These are phyloP conservation scores for Toxostoma redivivum DNA, from an alignment of 2,113 vertebrate species.

Conservation along the genomic window DNA sequence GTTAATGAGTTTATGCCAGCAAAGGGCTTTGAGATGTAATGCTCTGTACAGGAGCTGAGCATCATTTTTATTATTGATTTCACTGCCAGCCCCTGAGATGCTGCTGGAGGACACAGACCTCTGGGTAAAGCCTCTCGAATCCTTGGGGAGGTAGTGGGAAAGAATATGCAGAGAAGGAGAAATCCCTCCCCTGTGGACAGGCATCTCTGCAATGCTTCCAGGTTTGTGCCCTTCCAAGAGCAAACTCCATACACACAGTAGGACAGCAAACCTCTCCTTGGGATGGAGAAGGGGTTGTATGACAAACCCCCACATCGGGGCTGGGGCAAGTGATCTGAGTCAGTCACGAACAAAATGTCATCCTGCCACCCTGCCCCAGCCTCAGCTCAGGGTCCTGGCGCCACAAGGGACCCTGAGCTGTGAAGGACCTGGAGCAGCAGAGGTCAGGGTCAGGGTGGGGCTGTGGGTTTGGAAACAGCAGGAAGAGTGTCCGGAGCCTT, in stretches of 20 bases:
- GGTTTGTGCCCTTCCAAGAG: not conserved
- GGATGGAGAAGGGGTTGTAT: not conserved
- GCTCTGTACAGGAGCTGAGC: not conserved
- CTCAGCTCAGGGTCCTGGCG: not conserved
- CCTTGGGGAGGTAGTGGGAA: not conserved
- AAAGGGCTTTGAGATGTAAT: not conserved
- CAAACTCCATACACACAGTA: fast-evolving
- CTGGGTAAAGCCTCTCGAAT: not conserved
- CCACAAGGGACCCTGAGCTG: fast-evolving
- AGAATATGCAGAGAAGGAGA: not conserved
- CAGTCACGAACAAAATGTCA: not conserved
- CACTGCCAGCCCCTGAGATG: not conserved
- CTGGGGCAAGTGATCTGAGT: not conserved
- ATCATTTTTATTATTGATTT: slow-evolving; percentile 8
- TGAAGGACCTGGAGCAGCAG: fast-evolving
- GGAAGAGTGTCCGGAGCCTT: not conserved
- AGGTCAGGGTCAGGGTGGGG: not conserved
- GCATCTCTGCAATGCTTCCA: not conserved
- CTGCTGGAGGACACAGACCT: not conserved
- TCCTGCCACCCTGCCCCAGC: not conserved
- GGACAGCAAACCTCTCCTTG: not conserved
- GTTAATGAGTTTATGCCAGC: slow-evolving; percentile 6
- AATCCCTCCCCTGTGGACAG: not conserved
- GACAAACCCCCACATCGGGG: not conserved
- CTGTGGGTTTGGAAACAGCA: not conserved